Percentiles rank a stretch among this genome's conserved stretches.
Evolutionary conservation across 2,888 invertebrate species (phyloP).

Genomic region (Globia sparganii): DNA sequence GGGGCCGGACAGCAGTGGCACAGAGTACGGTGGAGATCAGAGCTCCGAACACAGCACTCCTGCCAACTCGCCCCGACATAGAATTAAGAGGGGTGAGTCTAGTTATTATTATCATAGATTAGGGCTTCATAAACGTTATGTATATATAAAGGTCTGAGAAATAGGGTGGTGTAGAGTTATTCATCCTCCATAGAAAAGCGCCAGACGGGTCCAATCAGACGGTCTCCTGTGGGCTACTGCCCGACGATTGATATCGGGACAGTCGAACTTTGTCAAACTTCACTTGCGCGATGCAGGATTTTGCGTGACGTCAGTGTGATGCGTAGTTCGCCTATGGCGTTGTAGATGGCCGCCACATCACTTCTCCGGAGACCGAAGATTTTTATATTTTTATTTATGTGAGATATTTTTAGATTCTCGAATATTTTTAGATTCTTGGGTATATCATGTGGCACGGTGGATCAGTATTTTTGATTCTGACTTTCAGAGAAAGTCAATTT

Average conservation of each 20-base stretch:
- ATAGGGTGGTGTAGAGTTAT: not conserved
- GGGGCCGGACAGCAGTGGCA: conserved; percentile 92
- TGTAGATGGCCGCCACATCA: not conserved
- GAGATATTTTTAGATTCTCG: too few relatives aligned
- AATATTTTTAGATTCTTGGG: not conserved
- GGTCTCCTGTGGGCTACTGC: not conserved
- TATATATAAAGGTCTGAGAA: not conserved
- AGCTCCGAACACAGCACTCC: conserved; percentile 95
- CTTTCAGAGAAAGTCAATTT: too few relatives aligned
- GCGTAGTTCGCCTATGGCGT: not conserved
- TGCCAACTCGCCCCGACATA: conserved; percentile 93
- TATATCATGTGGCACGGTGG: not conserved
- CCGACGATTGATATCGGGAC: not conserved
- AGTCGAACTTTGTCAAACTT: not conserved
- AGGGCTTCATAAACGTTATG: not conserved
- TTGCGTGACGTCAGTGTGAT: not conserved
- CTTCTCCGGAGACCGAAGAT: not conserved
- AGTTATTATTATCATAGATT: not conserved
- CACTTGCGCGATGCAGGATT: not conserved
- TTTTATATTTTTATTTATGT: not conserved
- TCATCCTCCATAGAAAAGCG: not conserved
- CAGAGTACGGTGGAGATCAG: conserved; percentile 95
- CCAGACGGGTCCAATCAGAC: not conserved
- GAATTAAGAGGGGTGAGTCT: conserved; percentile 77
- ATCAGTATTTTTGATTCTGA: too few relatives aligned